phyloP scores from a whole-genome alignment of 2,797 vertebrate species.

The Margarornis squamiger region DNA sequence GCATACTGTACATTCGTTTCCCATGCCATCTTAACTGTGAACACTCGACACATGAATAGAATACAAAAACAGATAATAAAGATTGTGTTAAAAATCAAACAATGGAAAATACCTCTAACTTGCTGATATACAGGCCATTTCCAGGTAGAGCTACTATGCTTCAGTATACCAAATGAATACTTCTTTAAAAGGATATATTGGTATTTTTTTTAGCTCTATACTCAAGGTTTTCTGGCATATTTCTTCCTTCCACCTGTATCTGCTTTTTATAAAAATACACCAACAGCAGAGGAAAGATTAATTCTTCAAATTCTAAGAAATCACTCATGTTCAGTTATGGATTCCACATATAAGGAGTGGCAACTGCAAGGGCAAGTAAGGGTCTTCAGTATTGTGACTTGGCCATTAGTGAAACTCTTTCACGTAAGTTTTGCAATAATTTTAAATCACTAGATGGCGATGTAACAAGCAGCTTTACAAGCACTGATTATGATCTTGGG shows the following conservation, averaged over 20 bases:
- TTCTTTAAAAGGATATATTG: neutral
- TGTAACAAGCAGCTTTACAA: neutral
- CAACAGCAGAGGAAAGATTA: neutral
- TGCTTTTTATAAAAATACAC: neutral
- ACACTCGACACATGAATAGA: neutral
- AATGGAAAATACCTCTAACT: neutral
- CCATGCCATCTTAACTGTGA: neutral
- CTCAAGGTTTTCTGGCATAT: neutral
- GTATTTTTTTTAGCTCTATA: neutral
- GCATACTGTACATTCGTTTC: neutral
- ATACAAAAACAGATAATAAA: neutral
- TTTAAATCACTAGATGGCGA: conserved; percentile 30
- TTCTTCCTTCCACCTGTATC: neutral
- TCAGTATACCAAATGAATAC: neutral
- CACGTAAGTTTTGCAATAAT: neutral
- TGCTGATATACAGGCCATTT: neutral
- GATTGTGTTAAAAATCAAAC: neutral
- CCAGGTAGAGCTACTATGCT: neutral
- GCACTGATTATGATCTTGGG: fast-evolving
- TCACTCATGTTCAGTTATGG: neutral
- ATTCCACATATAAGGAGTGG: neutral
- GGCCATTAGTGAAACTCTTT: neutral
- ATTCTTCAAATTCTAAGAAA: neutral
- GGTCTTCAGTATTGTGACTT: neutral
- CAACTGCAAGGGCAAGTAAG: neutral